phyloP scores from a whole-genome alignment of 2,888 invertebrate genomes.

The Drosophila barbarae region DNA sequence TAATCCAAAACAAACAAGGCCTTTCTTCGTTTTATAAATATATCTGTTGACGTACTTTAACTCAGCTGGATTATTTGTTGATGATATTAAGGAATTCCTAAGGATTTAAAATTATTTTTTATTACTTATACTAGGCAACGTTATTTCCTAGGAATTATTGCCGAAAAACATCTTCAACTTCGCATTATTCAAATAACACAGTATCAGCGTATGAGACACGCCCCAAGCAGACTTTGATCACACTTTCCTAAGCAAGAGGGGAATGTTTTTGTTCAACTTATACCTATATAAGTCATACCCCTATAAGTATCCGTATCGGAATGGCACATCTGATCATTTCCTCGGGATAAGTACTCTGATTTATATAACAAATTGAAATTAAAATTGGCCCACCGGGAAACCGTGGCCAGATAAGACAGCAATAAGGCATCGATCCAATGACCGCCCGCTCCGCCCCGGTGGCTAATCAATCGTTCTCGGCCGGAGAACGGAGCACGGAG shows the following conservation, averaged over 20 bases:
- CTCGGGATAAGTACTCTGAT: constrained; percentile 25
- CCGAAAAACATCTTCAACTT: background rate
- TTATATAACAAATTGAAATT: constrained; percentile 45
- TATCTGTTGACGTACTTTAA: background rate
- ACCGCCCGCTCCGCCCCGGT: constrained; percentile 2
- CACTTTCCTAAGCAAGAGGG: background rate
- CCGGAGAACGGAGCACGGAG: constrained; percentile 4
- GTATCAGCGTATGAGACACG: background rate
- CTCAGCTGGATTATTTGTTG: background rate
- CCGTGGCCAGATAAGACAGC: constrained; percentile 51
- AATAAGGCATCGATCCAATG: constrained; percentile 23
- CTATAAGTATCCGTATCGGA: constrained; percentile 5
- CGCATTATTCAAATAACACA: background rate
- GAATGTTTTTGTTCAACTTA: constrained; percentile 10
- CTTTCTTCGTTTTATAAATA: background rate
- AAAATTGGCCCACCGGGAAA: constrained; percentile 36
- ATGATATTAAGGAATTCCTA: too few species aligned
- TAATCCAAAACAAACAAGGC: constrained; percentile 1
- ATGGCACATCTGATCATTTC: constrained; percentile 18
- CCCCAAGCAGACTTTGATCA: constrained; percentile 9
- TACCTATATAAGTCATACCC: constrained; percentile 6
- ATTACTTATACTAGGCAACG: background rate
- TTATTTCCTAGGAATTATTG: background rate
- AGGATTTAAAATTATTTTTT: too few species aligned
- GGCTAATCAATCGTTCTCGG: constrained; percentile 44